Percentiles rank a stretch among this genome's conserved stretches.
These are phyloP conservation scores for Catharus fuscescens DNA, from an alignment of 2,113 vertebrate genomes.

Conservation along the genomic window DNA sequence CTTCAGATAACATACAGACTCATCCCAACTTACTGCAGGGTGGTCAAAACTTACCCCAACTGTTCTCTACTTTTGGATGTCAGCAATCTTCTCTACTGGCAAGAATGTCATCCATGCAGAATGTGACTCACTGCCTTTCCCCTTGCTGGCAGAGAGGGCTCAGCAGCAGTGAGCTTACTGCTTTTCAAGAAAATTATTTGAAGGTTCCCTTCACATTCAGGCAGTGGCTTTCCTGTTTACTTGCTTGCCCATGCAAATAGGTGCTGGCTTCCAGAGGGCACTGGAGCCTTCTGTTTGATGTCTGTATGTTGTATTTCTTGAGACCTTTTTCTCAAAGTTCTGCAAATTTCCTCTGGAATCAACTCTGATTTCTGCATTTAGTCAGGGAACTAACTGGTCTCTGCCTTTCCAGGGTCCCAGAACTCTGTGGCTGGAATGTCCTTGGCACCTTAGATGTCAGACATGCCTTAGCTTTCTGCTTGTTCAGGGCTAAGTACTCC, in stretches of 20 bases:
- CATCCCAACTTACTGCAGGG: fast-evolving
- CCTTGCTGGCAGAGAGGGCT: not conserved
- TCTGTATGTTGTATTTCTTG: not conserved
- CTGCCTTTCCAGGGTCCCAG: not conserved
- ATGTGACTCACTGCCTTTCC: not conserved
- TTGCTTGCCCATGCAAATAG: not conserved
- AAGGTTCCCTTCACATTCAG: not conserved
- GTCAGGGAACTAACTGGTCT: not conserved
- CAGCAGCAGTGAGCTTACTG: fast-evolving
- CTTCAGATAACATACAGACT: not conserved
- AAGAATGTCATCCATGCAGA: not conserved
- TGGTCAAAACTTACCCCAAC: not conserved
- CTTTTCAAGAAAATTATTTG: not conserved
- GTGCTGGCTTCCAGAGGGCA: not conserved
- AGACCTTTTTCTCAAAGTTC: not conserved
- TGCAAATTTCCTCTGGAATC: not conserved
- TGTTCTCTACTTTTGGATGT: not conserved
- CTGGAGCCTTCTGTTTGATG: not conserved
- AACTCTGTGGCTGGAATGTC: not conserved
- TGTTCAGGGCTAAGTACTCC: not conserved
- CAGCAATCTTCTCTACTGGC: fast-evolving
- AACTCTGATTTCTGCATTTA: not conserved
- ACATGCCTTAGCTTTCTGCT: not conserved
- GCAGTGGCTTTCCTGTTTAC: not conserved
- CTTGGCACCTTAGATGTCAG: not conserved